phyloP scores from a whole-genome alignment of 2,113 vertebrate species.

The Alligator mississippiensis region DNA sequence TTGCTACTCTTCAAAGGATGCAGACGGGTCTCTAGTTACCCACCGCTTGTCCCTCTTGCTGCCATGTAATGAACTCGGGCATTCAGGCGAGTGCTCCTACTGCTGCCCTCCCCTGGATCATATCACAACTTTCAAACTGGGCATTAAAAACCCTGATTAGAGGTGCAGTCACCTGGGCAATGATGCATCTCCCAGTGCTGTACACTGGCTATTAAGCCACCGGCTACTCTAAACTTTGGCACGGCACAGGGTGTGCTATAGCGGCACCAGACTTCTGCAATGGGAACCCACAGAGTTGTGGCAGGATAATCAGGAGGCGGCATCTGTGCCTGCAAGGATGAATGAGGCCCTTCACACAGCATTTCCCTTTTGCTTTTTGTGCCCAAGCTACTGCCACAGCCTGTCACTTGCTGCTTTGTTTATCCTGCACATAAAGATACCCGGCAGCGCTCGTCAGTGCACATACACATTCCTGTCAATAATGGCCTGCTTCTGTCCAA shows the following conservation, averaged over 20 bases:
- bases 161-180: not conserved
- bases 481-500: not conserved
- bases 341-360: not conserved
- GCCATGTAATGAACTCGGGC: too few species aligned
- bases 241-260: rapidly evolving
- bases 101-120: not conserved
- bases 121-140: not conserved
- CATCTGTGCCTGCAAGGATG: not conserved
- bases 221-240: not conserved
- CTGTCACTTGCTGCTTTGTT: not conserved
- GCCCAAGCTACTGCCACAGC: not conserved
- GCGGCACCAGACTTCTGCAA: not conserved
- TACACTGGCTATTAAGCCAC: not conserved
- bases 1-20: too few species aligned
- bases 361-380: not conserved
- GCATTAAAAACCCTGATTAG: not conserved
- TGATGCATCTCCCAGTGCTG: not conserved
- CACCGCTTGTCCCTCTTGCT: too few species aligned
- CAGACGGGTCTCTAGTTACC: too few species aligned
- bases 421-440: not conserved
- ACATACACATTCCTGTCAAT: rapidly evolving
- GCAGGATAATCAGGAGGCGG: not conserved
- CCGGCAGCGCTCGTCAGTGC: not conserved
- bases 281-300: rapidly evolving
- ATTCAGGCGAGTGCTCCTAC: not conserved